These are phyloP conservation scores for Athetis lepigone DNA, from an alignment of 2,888 invertebrate species.

Conservation along the genomic window DNA sequence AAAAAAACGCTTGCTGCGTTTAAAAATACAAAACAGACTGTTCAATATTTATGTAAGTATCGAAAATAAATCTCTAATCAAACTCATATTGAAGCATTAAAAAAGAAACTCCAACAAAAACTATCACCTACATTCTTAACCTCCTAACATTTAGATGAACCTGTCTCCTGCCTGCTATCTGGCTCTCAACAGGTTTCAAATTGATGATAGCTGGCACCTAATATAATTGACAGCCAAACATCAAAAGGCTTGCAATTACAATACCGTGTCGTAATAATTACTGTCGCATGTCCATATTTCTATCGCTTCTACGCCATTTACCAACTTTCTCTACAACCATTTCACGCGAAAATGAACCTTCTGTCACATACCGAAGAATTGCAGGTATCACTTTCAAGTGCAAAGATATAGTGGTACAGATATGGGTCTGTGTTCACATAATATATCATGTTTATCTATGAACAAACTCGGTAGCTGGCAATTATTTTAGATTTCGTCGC, in stretches of 20 bases:
- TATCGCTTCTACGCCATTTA: conserved; percentile 58
- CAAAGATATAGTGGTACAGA: conserved; percentile 52
- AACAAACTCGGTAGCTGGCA: conserved; percentile 76
- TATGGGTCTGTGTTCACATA: conserved; percentile 69
- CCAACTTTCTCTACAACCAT: conserved; percentile 8
- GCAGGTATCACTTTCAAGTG: not conserved
- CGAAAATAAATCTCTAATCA: not conserved
- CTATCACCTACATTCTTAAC: conserved; percentile 19
- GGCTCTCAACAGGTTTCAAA: conserved; percentile 40
- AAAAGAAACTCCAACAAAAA: not conserved
- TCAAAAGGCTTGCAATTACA: conserved; percentile 69
- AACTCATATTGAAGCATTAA: not conserved
- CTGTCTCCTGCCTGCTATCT: conserved; percentile 25
- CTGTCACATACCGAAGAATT: not conserved
- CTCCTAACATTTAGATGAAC: conserved; percentile 35
- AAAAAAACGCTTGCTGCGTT: too few relatives aligned
- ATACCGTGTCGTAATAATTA: conserved; percentile 74
- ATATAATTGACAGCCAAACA: conserved; percentile 70
- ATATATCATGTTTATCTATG: conserved; percentile 76
- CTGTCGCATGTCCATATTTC: conserved; percentile 67
- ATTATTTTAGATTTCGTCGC: conserved; percentile 77
- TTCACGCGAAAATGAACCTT: conserved; percentile 43
- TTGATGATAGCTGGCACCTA: conserved; percentile 58
- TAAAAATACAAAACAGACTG: too few relatives aligned
- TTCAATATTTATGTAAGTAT: too few relatives aligned